Base-by-base conservation (phyloP, 2,888 invertebrate genomes). In the Drosophila formosana region DNA sequence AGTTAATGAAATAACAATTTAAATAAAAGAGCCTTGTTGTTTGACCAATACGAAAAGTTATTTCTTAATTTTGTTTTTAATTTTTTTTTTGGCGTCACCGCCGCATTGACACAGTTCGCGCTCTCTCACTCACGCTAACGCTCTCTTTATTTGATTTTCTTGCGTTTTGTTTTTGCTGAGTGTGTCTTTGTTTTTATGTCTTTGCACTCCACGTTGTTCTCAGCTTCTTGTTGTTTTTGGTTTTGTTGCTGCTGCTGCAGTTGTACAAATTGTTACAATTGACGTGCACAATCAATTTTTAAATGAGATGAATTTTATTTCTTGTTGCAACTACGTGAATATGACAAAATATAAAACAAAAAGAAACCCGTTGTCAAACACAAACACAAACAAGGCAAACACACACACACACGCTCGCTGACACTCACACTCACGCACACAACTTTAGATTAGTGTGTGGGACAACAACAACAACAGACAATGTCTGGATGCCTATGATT, bases 31-130 rank as follows among this genome's bases (percentile, higher is more conserved):
- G 55, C 50, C 45, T 66, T 46, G 41, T 13, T 43, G 41, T 13
- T 43, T 55, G 49, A 43, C 45, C 50, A 50, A 66, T 13, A 39
- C 37, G n/a, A 46, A 55, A 37, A 56, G 57, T 55, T 68, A 63
- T 79, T 84, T 88, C 66, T 57, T 70, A 69, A 60, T n/a, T 32
- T 32, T 32, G 32, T 32, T 32, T 7, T 32, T 18, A 1, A 37
- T 37, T 37, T 37, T 37, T 34, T 37, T 62, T 62, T 87, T 83
- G 82, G 84, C 84, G 89, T 87, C 87, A 88, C 60, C 60, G 71
- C 79, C 82, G 84, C 81, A 81, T 84, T 81, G 87, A 80, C 82
- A 86, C 84, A 83, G 61, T 87, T 84, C 66, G 81, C 82, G 80
- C 88, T 88, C 88, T 82, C 82, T 84, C 63, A 80, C 86, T 75